phyloP scores from a whole-genome alignment of 2,888 invertebrate genomes.

The Ischnus inquisitorius region DNA sequence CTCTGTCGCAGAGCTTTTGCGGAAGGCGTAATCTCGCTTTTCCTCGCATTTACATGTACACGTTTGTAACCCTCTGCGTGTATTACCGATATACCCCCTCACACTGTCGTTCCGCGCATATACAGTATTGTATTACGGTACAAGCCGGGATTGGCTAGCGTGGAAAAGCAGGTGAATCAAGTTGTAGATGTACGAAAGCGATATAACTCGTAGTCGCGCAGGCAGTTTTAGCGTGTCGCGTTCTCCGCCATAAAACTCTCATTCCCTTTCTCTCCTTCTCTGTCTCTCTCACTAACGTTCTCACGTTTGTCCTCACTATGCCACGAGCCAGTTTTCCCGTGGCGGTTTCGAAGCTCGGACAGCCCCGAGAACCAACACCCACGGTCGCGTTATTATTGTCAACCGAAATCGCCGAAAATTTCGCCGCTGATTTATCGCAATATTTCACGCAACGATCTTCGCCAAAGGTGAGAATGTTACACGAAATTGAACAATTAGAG shows the following conservation, averaged over 20 bases:
- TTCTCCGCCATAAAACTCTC: conserved; percentile 56
- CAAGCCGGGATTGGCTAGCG: not conserved
- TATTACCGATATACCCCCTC: not conserved
- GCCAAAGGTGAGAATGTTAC: not conserved
- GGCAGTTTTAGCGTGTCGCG: conserved; percentile 63
- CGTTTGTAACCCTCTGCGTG: not conserved
- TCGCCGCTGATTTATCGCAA: not conserved
- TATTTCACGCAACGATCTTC: not conserved
- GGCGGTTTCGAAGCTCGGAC: conserved; percentile 65
- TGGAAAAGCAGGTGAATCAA: conserved; percentile 61
- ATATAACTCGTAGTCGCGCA: conserved; percentile 62
- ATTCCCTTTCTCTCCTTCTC: conserved; percentile 43
- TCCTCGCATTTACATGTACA: conserved; percentile 48
- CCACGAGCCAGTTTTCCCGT: conserved; percentile 64
- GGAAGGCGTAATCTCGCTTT: conserved; percentile 47
- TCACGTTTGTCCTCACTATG: conserved; percentile 41
- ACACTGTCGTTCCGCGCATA: not conserved
- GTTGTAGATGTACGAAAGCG: conserved; percentile 55
- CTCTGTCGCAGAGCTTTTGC: not conserved
- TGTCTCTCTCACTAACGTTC: conserved; percentile 35
- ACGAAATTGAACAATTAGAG: not conserved
- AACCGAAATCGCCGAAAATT: not conserved
- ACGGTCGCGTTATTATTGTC: not conserved
- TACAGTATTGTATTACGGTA: conserved; percentile 31
- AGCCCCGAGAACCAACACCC: conserved; percentile 38